These are phyloP conservation scores for Athetis lepigone DNA, from an alignment of 2,888 invertebrate species.

Conservation along the genomic window DNA sequence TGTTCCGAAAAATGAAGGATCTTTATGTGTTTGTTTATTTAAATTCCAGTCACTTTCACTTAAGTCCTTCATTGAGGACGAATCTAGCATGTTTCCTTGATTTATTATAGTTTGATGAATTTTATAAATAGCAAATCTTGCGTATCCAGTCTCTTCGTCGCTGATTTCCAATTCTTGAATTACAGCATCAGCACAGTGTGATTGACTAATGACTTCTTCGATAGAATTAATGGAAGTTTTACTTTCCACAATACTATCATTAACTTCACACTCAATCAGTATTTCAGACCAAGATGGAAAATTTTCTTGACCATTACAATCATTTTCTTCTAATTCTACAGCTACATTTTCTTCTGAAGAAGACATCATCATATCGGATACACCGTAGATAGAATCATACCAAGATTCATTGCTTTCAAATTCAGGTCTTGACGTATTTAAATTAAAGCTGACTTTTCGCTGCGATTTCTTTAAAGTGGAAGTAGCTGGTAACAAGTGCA, in stretches of 20 bases:
- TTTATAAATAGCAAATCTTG: slow-evolving; percentile 82
- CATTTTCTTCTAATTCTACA: slow-evolving; percentile 28
- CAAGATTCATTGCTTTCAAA: slow-evolving; percentile 74
- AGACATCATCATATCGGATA: slow-evolving; percentile 72
- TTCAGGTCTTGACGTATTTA: slow-evolving; percentile 67
- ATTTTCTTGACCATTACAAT: slow-evolving; percentile 62
- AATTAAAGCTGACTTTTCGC: slow-evolving; percentile 74
- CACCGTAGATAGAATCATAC: slow-evolving; percentile 84
- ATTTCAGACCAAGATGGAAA: slow-evolving; percentile 82
- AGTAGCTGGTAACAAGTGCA: slow-evolving; percentile 67
- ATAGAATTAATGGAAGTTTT: slow-evolving; percentile 63
- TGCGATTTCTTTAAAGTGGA: slow-evolving; percentile 80
- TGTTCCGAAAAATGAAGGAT: slow-evolving; percentile 68
- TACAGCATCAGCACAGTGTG: slow-evolving; percentile 67
- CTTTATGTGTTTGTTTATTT: slow-evolving; percentile 58
- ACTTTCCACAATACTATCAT: slow-evolving; percentile 69
- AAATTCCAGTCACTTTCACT: slow-evolving; percentile 63
- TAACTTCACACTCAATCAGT: slow-evolving; percentile 73
- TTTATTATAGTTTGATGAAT: slow-evolving; percentile 78
- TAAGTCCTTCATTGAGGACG: slow-evolving; percentile 82
- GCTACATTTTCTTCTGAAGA: slow-evolving; percentile 36
- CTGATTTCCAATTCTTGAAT: slow-evolving; percentile 71
- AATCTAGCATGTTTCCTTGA: slow-evolving; percentile 77
- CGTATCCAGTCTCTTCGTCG: slow-evolving; percentile 75
- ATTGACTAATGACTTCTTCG: slow-evolving; percentile 78